Evolutionary conservation across 1,140 invertebrate genomes (phyloP), one percentile per base, ranked within the genome.

Genomic region (Varroa destructor): DNA sequence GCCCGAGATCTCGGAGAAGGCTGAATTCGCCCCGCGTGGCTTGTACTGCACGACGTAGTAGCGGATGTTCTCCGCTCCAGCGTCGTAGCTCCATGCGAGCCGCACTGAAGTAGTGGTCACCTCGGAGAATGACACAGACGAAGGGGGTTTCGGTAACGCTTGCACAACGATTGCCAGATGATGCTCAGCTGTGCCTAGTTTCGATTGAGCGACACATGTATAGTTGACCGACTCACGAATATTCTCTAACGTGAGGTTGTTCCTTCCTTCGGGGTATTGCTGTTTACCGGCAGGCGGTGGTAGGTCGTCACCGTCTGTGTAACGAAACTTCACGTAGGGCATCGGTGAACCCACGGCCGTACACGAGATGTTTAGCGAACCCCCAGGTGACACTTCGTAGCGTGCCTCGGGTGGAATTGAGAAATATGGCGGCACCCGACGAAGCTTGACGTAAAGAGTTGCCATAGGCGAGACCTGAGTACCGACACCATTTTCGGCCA

Each of bases 31-130:
- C 78, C 89, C 88, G 81, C 91, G 92, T 1, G 91, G 90, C 79
- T 94, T 96, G 82, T 94, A 95, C 78, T 93, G 90, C 74, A 97
- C 91, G 56, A 93, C 90, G 81, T 95, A 97, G 78, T 95, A 94
- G 74, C 88, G 87, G 25, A 93, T 85, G 75, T 92, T 89, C 84
- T 81, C 86, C 55, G 78, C 71, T 70, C 87, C 86, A 77, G 87
- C 88, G 70, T 82, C 82, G 79, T 93, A 92, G 0, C 88, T 88
- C 93, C 93, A 97, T 0, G 88, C 86, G 71, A 97, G 82, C 72
- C 90, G 85, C 6, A 96, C 89, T 0, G 91, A 91, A 1, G 89
- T 92, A 1, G 92, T 89, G 1, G 91, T 94, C 67, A 96, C 88
- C 78, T 97, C 93, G 1, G 90, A 92, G 1, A 91, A 87, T 76